Conservation (phyloP, 1,140 invertebrate species). For the Drosophila tristis region DNA sequence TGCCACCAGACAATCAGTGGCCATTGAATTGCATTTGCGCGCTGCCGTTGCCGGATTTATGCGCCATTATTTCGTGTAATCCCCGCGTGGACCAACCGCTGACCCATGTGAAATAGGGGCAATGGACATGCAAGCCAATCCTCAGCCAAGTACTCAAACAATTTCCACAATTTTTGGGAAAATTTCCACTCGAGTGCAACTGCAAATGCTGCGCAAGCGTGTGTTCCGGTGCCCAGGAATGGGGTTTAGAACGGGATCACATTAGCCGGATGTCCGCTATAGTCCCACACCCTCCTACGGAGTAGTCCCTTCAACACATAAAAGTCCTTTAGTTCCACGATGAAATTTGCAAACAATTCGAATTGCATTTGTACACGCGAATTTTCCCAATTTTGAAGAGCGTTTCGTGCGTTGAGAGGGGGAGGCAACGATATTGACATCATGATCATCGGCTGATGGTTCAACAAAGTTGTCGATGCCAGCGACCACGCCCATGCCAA, state of each 20-base stretch:
- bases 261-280: slow-evolving; percentile 75
- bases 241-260: slow-evolving; percentile 37
- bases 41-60: slow-evolving; percentile 66
- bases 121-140: slow-evolving; percentile 59
- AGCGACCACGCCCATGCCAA: slow-evolving; percentile 23
- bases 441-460: slow-evolving; percentile 47
- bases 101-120: slow-evolving; percentile 81
- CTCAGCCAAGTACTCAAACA: not conserved
- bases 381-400: slow-evolving; percentile 46
- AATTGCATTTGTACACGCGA: slow-evolving; percentile 69
- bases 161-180: slow-evolving; percentile 41
- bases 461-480: slow-evolving; percentile 45
- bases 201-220: slow-evolving; percentile 54
- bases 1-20: slow-evolving; percentile 61
- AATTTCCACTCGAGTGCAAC: slow-evolving; percentile 60
- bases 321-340: slow-evolving; percentile 21
- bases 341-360: slow-evolving; percentile 75
- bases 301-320: not conserved
- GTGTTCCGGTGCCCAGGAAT: slow-evolving; percentile 21
- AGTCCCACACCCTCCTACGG: slow-evolving; percentile 13
- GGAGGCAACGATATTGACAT: slow-evolving; percentile 47
- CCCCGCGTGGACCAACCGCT: slow-evolving; percentile 36
- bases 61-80: slow-evolving; percentile 78
- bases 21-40: slow-evolving; percentile 56
- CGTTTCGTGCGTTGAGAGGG: slow-evolving; percentile 14